Base-by-base conservation (phyloP, 1,140 invertebrate genomes). In the Melipona quadrifasciata region DNA sequence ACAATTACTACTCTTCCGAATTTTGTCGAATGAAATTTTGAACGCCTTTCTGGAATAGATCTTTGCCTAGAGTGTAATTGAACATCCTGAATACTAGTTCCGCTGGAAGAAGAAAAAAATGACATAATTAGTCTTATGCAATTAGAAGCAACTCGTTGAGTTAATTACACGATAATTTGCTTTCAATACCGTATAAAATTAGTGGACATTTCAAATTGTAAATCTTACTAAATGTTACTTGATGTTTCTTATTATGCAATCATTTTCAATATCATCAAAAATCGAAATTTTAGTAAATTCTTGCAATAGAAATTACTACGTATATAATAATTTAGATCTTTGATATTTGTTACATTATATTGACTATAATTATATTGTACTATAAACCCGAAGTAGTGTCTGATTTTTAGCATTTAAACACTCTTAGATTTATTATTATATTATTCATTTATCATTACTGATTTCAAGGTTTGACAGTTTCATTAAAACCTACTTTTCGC, bases 41-140 rank as follows among this genome's bases (percentile, higher is more conserved):
- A 61, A 99, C 91, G 21, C 97, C 98, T 85, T 95, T 95, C 87
- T 96, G 96, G 93, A 99, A 99, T 1, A 97, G 97, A 10, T 96
- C 94, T 72, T 96, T 96, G 10, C 98, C 97, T 14, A 99, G 95
- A 10, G 98, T 98, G 88, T 97, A 97, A 90, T 98, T 97, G 91
- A 99, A 96, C 98, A 99, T 99, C 65, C 98, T 95, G 90, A 99
- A 97, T 17, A 99, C 95, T n/a, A 98, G 95, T 84, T 98, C 98
- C n/a, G 97, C 97, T 96, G 95, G 74, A 90, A 84, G 14, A 10
- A 85, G 47, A 67, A 51, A 73, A 21, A 61, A 67, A 80, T 53
- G 10, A 24, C n/a, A 55, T 82, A 68, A 82, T 80, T 71, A 81
- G n/a, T 53, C 31, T n/a, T 27, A n/a, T 21, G 24, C 19, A 78